Evolutionary conservation across 2,888 invertebrate species (phyloP), one percentile per base, ranked within the genome.

Genomic region (Agrochola macilenta): DNA sequence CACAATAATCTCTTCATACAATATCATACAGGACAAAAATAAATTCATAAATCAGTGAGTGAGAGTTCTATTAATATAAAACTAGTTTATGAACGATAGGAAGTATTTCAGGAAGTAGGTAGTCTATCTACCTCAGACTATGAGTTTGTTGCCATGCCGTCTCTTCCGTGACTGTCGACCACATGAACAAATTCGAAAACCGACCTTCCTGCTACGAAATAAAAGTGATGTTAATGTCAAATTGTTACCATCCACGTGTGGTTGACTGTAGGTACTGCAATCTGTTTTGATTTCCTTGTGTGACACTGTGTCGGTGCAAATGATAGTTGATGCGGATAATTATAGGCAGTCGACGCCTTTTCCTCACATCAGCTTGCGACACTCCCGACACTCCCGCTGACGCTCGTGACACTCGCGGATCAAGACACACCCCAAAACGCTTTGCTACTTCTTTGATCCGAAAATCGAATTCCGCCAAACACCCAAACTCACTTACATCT

Each of bases 71-170:
- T 78, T 49, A 57, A 78, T 35, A 72, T n/a, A 52, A 49, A 68
- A 80, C 52, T 39, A 61, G 58, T 69, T 65, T n/a, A 26, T 26
- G 26, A 60, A 7, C 7, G 46, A 26, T 30, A 85, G 85, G 85
- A 82, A 85, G 74, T 82, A 12, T 49, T 70, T 64, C 54, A 85
- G 83, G 83, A 83, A 85, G 70, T 77, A n/a, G 63, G 52, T 71
- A 26, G 39, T 35, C 12, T 30, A 61, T 26, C 63, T 35, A 17
- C 23, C 39, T n/a, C 43, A 14, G n/a, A 20, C n/a, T 73, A 7
- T 17, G 20, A 7, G 43, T 20, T 43, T 30, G 83, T 85, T 85
- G 63, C 82, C 14, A 78, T 1, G 82, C 72, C 17, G 12, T 8
- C 20, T 30, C 58, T 84, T 85, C 81, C 82, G 81, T 17, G 11